Evolutionary conservation across 2,888 invertebrate genomes (phyloP).

Genomic region (Calliopum simillimum): DNA sequence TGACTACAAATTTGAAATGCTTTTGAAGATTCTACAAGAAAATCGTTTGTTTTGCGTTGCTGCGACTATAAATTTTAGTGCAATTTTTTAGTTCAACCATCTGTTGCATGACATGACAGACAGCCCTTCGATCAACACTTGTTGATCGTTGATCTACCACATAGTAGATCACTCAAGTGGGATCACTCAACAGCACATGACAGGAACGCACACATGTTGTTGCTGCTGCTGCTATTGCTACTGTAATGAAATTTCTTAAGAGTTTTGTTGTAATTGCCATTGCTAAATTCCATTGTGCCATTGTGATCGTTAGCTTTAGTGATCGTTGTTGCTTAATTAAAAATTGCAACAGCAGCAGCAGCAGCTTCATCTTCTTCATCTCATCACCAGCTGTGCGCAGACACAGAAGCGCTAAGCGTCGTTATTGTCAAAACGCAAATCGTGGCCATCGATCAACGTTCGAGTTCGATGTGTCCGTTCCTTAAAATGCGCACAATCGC

Average conservation of each 20-base stretch:
- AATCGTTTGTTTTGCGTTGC: constrained; percentile 22
- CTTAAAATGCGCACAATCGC: not conserved
- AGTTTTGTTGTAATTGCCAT: no score
- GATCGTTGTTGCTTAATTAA: constrained; percentile 26
- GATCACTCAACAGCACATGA: not conserved
- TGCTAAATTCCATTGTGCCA: no score
- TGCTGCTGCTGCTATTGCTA: constrained; percentile 11
- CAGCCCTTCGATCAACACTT: constrained; percentile 19
- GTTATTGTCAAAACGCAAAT: constrained; percentile 10
- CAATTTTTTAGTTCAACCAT: constrained; percentile 5
- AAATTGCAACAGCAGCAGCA: constrained; percentile 17
- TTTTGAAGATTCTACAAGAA: not conserved
- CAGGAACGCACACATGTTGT: constrained; percentile 19
- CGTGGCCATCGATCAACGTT: constrained; percentile 22
- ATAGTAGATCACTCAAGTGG: not conserved
- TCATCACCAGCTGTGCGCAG: not conserved
- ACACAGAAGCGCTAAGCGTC: constrained; percentile 15
- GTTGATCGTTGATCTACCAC: constrained; percentile 24
- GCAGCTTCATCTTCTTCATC: no score
- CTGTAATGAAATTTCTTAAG: no score
- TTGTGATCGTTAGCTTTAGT: not conserved
- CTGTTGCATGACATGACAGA: constrained; percentile 2
- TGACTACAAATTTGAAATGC: no score
- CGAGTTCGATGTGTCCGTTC: no score
- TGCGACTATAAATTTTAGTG: not conserved